Evolutionary conservation across 2,113 vertebrate species (phyloP).

Genomic region (Hippocampus mohnikei): DNA sequence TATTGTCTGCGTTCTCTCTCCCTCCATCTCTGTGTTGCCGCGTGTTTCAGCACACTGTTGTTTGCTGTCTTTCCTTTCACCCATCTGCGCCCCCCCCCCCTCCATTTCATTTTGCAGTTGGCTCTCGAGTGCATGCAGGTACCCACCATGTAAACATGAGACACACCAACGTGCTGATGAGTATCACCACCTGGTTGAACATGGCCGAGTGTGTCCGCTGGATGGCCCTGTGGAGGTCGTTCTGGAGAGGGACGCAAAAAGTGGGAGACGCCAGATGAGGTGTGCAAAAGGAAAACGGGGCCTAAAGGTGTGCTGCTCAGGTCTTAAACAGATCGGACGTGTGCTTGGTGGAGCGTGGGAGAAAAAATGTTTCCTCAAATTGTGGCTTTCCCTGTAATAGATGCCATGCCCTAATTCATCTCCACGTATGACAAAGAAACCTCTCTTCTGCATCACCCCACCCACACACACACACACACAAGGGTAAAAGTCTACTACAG

Average conservation of each 20-base stretch:
- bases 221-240: slow-evolving; percentile 79
- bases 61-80: neutral
- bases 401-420: neutral
- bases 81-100: neutral
- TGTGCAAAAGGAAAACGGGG: neutral
- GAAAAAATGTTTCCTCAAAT: slow-evolving; percentile 2
- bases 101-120: slow-evolving; percentile 6
- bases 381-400: neutral
- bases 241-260: slow-evolving; percentile 58
- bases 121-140: slow-evolving; percentile 9
- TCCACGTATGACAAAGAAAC: neutral
- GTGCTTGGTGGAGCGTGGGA: neutral
- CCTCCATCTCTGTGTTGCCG: neutral
- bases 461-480: no score
- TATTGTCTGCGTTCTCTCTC: neutral
- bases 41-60: neutral
- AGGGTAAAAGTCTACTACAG: no score
- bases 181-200: slow-evolving; percentile 84
- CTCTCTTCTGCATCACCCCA: neutral
- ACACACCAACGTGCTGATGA: slow-evolving; percentile 80
- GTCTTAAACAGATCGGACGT: neutral
- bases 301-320: neutral
- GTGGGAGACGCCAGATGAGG: neutral
- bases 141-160: slow-evolving; percentile 83
- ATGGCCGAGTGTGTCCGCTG: slow-evolving; percentile 82